phyloP scores from a whole-genome alignment of 2,888 invertebrate species.

The Drosophila birchii region DNA sequence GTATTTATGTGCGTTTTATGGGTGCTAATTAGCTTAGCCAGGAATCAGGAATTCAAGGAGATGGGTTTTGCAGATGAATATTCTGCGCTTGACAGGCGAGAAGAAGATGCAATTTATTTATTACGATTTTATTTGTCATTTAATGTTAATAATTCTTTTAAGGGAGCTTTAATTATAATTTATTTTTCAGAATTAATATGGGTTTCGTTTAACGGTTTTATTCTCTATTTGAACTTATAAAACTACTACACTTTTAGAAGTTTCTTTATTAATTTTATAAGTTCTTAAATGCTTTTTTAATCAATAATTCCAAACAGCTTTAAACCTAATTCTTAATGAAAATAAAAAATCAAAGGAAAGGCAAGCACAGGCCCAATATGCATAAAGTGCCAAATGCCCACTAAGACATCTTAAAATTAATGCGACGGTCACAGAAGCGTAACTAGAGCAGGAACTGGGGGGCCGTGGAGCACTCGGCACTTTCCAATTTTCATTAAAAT shows the following conservation, averaged over 20 bases:
- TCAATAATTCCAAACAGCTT: constrained; percentile 28
- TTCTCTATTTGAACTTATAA: too few relatives aligned
- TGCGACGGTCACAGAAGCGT: constrained; percentile 41
- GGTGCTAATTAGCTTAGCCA: constrained; percentile 71
- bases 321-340: constrained; percentile 19
- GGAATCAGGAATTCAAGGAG: constrained; percentile 8
- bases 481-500: constrained; percentile 83
- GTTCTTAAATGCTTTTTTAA: neutral
- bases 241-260: too few relatives aligned
- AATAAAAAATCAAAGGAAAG: constrained; percentile 22
- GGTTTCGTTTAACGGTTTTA: neutral
- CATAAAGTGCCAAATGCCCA: constrained; percentile 29
- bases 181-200: neutral
- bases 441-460: constrained; percentile 27
- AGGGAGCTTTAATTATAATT: neutral
- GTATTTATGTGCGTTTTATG: constrained; percentile 78
- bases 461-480: constrained; percentile 64
- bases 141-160: neutral
- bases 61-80: neutral
- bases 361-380: constrained; percentile 20
- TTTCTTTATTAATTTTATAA: neutral
- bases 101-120: constrained; percentile 10
- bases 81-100: constrained; percentile 54
- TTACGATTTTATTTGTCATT: neutral
- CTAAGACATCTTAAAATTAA: constrained; percentile 58